Conservation (phyloP, 2,797 vertebrate species). For the Myotis myotis region DNA sequence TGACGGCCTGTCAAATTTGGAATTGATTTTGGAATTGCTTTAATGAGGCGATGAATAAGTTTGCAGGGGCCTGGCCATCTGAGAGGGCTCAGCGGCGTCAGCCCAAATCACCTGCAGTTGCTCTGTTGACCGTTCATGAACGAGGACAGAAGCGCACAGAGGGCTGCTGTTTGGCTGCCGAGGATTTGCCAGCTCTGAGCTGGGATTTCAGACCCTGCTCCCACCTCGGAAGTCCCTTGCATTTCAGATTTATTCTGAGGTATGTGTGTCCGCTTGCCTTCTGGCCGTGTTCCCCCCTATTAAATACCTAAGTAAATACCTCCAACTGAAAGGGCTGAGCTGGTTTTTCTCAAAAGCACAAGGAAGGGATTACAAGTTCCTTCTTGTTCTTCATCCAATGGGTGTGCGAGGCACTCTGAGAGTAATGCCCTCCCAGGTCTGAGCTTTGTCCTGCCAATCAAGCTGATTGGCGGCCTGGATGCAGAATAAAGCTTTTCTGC, state of each 20-base stretch:
- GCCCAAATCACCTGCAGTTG: constrained; percentile 72
- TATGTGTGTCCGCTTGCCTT: background rate
- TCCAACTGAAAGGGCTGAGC: background rate
- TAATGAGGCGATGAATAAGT: constrained; percentile 82
- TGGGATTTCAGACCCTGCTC: background rate
- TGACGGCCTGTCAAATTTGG: constrained; percentile 79
- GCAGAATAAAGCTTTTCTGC: background rate
- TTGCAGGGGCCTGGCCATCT: constrained; percentile 70
- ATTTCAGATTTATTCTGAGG: constrained; percentile 7
- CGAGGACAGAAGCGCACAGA: background rate
- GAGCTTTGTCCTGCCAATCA: constrained; percentile 7
- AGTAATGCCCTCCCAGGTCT: background rate
- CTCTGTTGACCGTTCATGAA: constrained; percentile 66
- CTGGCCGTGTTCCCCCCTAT: background rate
- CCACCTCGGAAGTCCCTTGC: constrained; percentile 11
- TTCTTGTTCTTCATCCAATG: background rate
- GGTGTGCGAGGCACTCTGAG: background rate
- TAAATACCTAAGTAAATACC: background rate
- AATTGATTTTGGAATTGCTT: constrained; percentile 83
- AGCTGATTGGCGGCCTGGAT: background rate
- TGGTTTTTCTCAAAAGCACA: constrained; percentile 20
- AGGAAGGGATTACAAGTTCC: background rate
- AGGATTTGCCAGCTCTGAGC: constrained; percentile 24
- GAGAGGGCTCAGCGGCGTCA: constrained; percentile 66
- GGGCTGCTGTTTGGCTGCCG: background rate